These are phyloP conservation scores for Aspidoscelis tigris DNA, from an alignment of 2,113 vertebrate genomes.

Conservation along the genomic window DNA sequence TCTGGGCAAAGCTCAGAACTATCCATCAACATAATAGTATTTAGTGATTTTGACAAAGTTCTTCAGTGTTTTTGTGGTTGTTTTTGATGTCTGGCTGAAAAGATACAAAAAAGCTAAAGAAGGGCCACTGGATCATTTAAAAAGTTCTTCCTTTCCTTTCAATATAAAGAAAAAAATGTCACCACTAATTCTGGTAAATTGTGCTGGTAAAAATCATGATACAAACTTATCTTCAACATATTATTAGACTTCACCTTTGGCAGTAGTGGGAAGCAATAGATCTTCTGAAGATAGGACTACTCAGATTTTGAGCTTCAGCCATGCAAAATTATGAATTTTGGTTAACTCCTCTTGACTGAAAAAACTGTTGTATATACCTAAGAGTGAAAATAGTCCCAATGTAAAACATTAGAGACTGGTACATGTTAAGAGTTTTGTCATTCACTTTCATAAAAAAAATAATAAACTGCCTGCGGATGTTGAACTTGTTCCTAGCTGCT, in stretches of 20 bases:
- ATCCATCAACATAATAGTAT: conserved; percentile 29
- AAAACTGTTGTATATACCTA: conserved; percentile 52
- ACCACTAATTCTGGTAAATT: neutral
- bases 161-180: neutral
- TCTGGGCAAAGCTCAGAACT: conserved; percentile 29
- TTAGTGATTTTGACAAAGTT: neutral
- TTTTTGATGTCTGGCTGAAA: conserved; percentile 19
- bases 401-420: neutral
- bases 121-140: conserved; percentile 34
- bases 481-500: conserved; percentile 49
- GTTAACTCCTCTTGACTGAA: conserved; percentile 30
- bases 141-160: neutral
- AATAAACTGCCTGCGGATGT: conserved; percentile 18
- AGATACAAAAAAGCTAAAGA: conserved; percentile 12
- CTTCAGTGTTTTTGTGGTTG: neutral
- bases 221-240: conserved; percentile 45
- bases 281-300: conserved; percentile 32
- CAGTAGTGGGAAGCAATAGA: conserved; percentile 18
- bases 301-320: neutral
- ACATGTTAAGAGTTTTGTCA: conserved; percentile 23
- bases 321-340: conserved; percentile 16
- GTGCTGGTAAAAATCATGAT: conserved; percentile 26
- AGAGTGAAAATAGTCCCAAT: conserved; percentile 25
- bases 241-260: conserved; percentile 43
- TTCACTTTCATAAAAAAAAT: conserved; percentile 35